Conservation (phyloP, 2,113 vertebrate species). For the Ia io region DNA sequence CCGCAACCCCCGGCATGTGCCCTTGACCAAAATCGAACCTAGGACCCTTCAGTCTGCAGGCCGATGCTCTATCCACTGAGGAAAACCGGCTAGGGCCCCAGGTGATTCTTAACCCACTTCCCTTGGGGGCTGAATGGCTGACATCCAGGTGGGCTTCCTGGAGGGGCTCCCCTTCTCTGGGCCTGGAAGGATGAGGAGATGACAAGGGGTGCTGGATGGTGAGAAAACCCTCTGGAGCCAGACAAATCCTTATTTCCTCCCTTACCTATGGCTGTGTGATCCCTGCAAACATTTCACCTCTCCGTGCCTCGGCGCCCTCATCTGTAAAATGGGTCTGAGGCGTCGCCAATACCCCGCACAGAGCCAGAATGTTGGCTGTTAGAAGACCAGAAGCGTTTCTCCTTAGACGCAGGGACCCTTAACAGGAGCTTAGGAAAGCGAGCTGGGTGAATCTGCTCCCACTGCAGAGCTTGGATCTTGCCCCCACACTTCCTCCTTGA, state of each 20-base stretch:
- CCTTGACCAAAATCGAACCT: too few species aligned
- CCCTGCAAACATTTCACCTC: background rate
- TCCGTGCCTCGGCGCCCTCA: background rate
- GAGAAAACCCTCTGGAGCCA: background rate
- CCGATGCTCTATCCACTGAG: too few species aligned
- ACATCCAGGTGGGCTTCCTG: background rate
- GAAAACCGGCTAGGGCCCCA: background rate
- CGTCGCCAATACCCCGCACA: accelerated
- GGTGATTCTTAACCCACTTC: background rate
- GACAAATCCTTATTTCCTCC: accelerated
- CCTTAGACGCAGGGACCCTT: accelerated
- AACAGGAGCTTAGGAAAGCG: background rate
- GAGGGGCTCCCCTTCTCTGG: background rate
- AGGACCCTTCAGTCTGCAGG: too few species aligned
- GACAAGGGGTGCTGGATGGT: accelerated
- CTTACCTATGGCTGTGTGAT: background rate
- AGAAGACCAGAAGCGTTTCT: accelerated
- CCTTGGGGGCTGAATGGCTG: background rate
- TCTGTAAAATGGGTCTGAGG: background rate
- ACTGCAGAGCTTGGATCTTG: background rate
- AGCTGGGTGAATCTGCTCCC: too few species aligned
- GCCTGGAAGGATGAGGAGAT: background rate
- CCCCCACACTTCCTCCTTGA: background rate
- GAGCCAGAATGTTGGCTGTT: background rate
- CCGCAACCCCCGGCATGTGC: too few species aligned